Base-by-base conservation (phyloP, 2,113 vertebrate species). In the Eptesicus fuscus region DNA sequence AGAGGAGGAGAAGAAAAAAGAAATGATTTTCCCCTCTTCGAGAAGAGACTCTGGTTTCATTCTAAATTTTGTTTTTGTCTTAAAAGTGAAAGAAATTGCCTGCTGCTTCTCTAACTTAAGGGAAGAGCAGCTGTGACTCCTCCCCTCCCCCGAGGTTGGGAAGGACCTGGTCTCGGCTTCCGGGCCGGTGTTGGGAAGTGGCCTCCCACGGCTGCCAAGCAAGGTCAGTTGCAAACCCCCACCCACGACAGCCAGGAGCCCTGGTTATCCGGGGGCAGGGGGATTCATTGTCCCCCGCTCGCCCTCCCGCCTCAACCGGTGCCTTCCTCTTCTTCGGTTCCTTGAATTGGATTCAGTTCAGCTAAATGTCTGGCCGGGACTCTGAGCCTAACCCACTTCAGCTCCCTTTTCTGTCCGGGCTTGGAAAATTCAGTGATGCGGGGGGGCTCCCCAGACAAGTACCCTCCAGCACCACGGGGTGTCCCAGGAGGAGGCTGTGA, bases 201-300 rank as follows among this genome's bases (percentile, higher is more conserved):
- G 61, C 65, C 49, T 63, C 91, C 83, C 83, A 42, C 51, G 0
- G 4, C 9, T 74, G 3, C 88, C 49, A 17, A 22, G 83, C 90
- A 93, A 23, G 59, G 90, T 59, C 83, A 22, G n/a, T 20, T 51
- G 91, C 71, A 97, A 96, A 37, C 49, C 93, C 93, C 90, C 90
- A 14, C 18, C 74, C 6, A 49, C 7, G 30, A 49, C 20, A 71
- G 25, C 47, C 25, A 9, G 1, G 20, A 51, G 32, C 42, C 51
- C 67, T 63, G 4, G 16, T 16, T 35, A 40, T 13, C 59, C 32
- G 22, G 44, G 16, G 59, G 13, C 8, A 10, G 7, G 49, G 76
- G 44, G 56, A 28, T 37, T 51, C 53, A 17, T n/a, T 51, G 32
- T 1, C 76, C 83, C 13, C 6, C 9, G 20, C 22, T n/a, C n/a